Percentiles rank a stretch among this genome's conserved stretches.
Evolutionary conservation across 2,888 invertebrate species (phyloP).

Genomic region (Tenthredo notha): DNA sequence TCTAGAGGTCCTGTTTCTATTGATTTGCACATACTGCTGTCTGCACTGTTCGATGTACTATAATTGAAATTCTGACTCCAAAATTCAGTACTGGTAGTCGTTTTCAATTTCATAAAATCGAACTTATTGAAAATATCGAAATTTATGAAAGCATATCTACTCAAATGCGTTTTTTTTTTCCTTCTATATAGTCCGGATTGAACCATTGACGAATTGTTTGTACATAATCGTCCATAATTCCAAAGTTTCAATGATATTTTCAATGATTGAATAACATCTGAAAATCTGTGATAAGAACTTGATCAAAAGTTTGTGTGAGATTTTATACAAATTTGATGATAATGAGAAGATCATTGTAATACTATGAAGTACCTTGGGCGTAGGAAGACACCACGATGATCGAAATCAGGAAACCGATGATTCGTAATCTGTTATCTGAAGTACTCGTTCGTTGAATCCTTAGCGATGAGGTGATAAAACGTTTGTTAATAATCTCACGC

Average conservation of each 20-base stretch:
- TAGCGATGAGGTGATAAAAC: background rate
- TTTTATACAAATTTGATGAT: background rate
- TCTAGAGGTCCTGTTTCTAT: background rate
- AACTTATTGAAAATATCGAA: background rate
- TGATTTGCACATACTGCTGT: background rate
- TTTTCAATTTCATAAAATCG: background rate
- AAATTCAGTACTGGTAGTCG: background rate
- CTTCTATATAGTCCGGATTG: background rate
- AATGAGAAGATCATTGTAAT: background rate
- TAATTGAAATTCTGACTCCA: background rate
- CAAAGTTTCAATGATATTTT: no score
- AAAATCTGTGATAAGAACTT: no score
- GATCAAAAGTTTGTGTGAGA: no score
- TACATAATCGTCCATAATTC: no score
- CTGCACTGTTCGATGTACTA: no score
- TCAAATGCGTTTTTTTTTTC: background rate
- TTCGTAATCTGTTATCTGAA: background rate
- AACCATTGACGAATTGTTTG: background rate
- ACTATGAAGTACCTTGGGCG: background rate
- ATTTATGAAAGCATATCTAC: background rate
- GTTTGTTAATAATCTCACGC: conserved; percentile 9
- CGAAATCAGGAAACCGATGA: background rate
- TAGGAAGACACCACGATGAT: background rate
- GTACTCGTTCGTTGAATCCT: background rate
- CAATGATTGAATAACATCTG: no score